phyloP scores from a whole-genome alignment of 2,113 vertebrate species.

The Gracilinanus agilis region DNA sequence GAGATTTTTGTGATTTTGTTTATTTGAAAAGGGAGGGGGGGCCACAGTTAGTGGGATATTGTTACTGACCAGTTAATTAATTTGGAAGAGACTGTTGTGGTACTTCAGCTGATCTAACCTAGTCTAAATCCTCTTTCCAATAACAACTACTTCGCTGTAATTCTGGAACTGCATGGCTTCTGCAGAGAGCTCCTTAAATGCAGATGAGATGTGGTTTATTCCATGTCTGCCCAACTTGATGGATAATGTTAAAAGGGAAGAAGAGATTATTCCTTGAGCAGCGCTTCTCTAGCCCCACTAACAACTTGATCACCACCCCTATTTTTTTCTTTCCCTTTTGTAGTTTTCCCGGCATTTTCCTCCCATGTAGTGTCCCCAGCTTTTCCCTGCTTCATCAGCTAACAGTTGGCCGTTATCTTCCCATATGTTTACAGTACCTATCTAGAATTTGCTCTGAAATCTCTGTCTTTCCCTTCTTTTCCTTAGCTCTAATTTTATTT shows the following conservation, averaged over 20 bases:
- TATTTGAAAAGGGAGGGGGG: background rate
- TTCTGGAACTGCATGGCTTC: background rate
- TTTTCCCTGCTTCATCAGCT: slow-evolving; percentile 22
- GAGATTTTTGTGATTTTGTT: background rate
- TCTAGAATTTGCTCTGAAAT: slow-evolving; percentile 44
- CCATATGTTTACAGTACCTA: slow-evolving; percentile 69
- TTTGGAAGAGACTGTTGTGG: rapidly evolving
- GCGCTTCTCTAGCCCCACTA: background rate
- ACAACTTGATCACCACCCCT: slow-evolving; percentile 50
- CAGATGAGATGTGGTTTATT: slow-evolving; percentile 62
- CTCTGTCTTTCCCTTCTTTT: slow-evolving; percentile 30
- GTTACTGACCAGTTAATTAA: background rate
- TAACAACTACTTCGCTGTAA: slow-evolving; percentile 29
- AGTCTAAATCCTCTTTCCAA: background rate
- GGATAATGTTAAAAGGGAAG: slow-evolving; percentile 60
- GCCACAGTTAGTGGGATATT: background rate
- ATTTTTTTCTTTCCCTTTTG: background rate
- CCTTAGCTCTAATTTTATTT: slow-evolving; percentile 79
- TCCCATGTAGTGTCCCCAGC: slow-evolving; percentile 15
- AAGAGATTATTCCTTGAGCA: slow-evolving; percentile 53
- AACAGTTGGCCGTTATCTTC: slow-evolving; percentile 68
- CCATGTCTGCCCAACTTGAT: slow-evolving; percentile 42
- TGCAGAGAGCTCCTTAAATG: slow-evolving; percentile 54
- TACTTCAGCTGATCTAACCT: rapidly evolving
- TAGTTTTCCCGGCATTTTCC: slow-evolving; percentile 19